phyloP scores from a whole-genome alignment of 2,113 vertebrate genomes.

The Eidolon helvum region DNA sequence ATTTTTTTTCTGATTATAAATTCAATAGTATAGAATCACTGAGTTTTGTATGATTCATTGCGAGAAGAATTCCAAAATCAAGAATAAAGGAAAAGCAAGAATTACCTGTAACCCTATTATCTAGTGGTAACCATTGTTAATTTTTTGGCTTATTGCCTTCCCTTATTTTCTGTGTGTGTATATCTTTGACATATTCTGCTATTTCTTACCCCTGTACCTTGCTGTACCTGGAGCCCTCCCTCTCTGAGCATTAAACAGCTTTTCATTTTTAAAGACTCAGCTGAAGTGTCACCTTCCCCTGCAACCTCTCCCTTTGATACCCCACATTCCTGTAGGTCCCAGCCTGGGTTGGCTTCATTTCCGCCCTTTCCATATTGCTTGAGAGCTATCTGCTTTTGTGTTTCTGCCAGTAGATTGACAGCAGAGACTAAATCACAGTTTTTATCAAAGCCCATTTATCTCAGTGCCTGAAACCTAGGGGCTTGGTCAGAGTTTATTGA shows the following conservation, averaged over 20 bases:
- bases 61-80: neutral
- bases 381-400: neutral
- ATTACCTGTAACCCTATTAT: neutral
- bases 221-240: neutral
- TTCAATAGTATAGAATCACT: neutral
- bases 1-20: neutral
- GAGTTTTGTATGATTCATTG: neutral
- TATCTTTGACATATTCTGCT: neutral
- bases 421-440: neutral
- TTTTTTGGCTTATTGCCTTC: neutral
- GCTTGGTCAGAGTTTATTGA: neutral
- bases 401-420: neutral
- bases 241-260: neutral
- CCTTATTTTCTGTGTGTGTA: neutral
- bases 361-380: no score
- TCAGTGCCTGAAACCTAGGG: neutral
- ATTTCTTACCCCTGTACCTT: neutral
- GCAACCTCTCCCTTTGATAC: neutral
- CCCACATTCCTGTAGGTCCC: neutral
- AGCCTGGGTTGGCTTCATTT: neutral
- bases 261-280: neutral
- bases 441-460: neutral
- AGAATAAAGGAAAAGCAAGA: neutral
- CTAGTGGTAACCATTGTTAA: neutral
- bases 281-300: neutral